Percentiles rank a stretch among this genome's conserved stretches.
Conservation (phyloP, 2,113 vertebrate genomes). For the Oplegnathus fasciatus region DNA sequence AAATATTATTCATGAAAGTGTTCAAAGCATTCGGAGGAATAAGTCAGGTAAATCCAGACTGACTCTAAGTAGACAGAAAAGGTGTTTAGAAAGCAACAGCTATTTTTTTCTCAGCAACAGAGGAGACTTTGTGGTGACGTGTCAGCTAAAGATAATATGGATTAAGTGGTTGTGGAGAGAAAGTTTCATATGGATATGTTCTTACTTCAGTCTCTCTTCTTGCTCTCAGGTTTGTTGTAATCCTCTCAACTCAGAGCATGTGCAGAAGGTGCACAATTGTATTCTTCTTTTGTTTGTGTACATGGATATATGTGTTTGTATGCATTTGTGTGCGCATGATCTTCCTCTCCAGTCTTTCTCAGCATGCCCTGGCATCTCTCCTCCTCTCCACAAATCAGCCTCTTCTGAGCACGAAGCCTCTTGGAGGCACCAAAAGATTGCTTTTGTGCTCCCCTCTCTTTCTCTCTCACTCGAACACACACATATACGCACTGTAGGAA, state of each 20-base stretch:
- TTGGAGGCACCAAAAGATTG: slow-evolving; percentile 30
- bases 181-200: slow-evolving; percentile 11
- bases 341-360: slow-evolving; percentile 20
- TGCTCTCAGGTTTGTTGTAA: not conserved
- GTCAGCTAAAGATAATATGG: slow-evolving; percentile 17
- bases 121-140: slow-evolving; percentile 33
- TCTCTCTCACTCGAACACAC: slow-evolving; percentile 5
- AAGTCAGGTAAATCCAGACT: slow-evolving; percentile 60
- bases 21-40: slow-evolving; percentile 54
- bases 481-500: slow-evolving; percentile 26
- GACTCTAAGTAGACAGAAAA: slow-evolving; percentile 64
- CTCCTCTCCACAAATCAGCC: slow-evolving; percentile 35
- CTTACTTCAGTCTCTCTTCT: not conserved
- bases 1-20: slow-evolving; percentile 70
- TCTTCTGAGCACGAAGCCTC: slow-evolving; percentile 24
- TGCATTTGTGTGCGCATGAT: not conserved
- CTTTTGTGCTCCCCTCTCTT: slow-evolving; percentile 34
- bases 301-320: slow-evolving; percentile 10
- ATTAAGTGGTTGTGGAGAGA: slow-evolving; percentile 23
- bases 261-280: not conserved
- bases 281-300: not conserved
- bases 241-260: not conserved
- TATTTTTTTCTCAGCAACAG: slow-evolving; percentile 33
- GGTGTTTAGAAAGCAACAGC: slow-evolving; percentile 37
- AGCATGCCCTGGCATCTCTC: not conserved